Percentiles rank a stretch among this genome's conserved stretches.
These are phyloP conservation scores for Catocala nupta DNA, from an alignment of 2,888 invertebrate genomes.

Conservation along the genomic window DNA sequence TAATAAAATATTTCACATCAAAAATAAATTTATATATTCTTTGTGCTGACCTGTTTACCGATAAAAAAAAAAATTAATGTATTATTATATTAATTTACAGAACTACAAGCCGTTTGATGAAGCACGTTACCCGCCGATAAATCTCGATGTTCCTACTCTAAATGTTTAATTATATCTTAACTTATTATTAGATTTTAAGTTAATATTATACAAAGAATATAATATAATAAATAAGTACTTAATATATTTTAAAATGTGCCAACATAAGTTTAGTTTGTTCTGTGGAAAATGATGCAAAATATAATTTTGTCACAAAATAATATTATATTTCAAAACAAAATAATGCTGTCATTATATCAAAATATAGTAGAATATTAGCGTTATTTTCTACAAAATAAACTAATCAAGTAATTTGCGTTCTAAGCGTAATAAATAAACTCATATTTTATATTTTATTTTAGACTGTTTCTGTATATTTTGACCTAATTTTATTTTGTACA, in stretches of 20 bases:
- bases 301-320: no score
- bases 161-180: slow-evolving; percentile 55
- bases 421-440: not conserved
- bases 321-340: no score
- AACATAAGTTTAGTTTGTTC: slow-evolving; percentile 11
- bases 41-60: no score
- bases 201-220: slow-evolving; percentile 41
- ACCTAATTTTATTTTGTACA: not conserved
- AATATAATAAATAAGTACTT: slow-evolving; percentile 40
- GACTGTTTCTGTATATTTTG: not conserved
- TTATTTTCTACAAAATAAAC: slow-evolving; percentile 4
- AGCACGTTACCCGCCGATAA: slow-evolving; percentile 70
- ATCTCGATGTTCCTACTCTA: slow-evolving; percentile 69
- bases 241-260: slow-evolving; percentile 31
- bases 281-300: slow-evolving; percentile 7
- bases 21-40: no score
- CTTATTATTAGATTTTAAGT: slow-evolving; percentile 58
- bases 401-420: not conserved
- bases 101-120: slow-evolving; percentile 36
- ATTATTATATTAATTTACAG: slow-evolving; percentile 46
- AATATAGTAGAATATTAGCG: no score
- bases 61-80: not conserved
- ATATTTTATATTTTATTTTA: slow-evolving; percentile 3
- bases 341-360: no score
- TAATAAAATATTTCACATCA: no score